Conservation (phyloP, 2,113 vertebrate genomes). For the Oncorhynchus kisutch region DNA sequence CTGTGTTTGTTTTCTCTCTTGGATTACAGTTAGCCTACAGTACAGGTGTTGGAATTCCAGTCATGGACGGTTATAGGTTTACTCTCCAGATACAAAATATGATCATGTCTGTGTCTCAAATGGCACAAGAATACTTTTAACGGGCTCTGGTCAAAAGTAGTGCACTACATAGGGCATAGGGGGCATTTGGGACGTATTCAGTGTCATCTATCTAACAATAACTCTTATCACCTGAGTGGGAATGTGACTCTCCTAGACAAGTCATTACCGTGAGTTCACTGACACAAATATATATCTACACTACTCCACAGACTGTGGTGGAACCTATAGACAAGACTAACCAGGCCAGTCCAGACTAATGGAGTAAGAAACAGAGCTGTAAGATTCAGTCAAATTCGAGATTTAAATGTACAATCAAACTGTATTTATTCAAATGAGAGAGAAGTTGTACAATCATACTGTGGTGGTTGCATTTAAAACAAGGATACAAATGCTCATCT, state of each 20-base stretch:
- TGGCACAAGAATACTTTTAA: no score
- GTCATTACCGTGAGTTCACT: constrained; percentile 20
- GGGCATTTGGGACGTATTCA: not conserved
- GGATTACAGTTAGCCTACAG: not conserved
- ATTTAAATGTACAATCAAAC: no score
- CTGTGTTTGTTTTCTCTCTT: not conserved
- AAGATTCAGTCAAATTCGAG: not conserved
- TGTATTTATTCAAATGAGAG: no score
- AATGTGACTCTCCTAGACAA: constrained; percentile 11
- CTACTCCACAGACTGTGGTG: not conserved
- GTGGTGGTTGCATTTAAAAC: no score
- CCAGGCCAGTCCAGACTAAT: not conserved
- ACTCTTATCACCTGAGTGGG: constrained; percentile 3
- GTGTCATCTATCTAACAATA: constrained; percentile 17
- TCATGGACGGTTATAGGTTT: not conserved
- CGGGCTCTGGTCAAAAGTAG: no score
- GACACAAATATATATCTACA: not conserved
- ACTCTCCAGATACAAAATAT: not conserved
- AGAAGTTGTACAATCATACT: no score
- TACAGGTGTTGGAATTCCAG: constrained; percentile 25
- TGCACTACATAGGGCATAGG: no score
- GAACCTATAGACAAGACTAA: not conserved
- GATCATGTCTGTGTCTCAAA: no score
- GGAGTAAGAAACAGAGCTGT: not conserved
- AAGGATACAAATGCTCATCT: not conserved